These are phyloP conservation scores for Pseudomugil gertrudae DNA, from an alignment of 2,797 vertebrate species.

Conservation along the genomic window DNA sequence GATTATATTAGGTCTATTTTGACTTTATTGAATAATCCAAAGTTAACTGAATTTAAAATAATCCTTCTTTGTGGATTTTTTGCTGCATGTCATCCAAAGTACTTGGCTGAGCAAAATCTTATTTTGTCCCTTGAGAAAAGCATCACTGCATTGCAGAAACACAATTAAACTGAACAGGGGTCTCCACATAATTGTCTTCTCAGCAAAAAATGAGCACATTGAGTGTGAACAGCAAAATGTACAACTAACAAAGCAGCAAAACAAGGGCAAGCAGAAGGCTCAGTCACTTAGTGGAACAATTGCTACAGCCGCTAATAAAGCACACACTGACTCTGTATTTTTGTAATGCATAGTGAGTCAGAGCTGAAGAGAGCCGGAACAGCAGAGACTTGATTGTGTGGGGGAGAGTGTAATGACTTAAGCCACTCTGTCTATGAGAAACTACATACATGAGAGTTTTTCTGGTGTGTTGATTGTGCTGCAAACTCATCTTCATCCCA, in stretches of 20 bases:
- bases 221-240: conserved; percentile 39
- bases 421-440: not conserved
- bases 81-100: conserved; percentile 24
- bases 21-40: conserved; percentile 6
- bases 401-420: conserved; percentile 10
- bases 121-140: conserved; percentile 25
- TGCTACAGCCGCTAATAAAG: conserved; percentile 49
- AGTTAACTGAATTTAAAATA: conserved; percentile 17
- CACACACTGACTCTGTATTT: conserved; percentile 29
- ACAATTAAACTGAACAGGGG: not conserved
- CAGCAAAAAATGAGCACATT: conserved; percentile 21
- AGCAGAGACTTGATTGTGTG: conserved; percentile 42
- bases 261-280: conserved; percentile 44
- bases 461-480: not conserved
- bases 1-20: conserved; percentile 13
- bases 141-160: conserved; percentile 25
- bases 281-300: conserved; percentile 46
- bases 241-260: conserved; percentile 60
- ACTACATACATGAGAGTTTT: not conserved
- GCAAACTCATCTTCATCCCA: not conserved
- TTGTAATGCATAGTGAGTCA: conserved; percentile 19
- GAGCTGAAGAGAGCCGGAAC: conserved; percentile 25
- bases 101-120: conserved; percentile 37
- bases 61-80: conserved; percentile 33
- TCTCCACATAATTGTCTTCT: conserved; percentile 21